phyloP scores from a whole-genome alignment of 37 sponge, comb jelly and placozoan genomes.

The Mnemiopsis leidyi region DNA sequence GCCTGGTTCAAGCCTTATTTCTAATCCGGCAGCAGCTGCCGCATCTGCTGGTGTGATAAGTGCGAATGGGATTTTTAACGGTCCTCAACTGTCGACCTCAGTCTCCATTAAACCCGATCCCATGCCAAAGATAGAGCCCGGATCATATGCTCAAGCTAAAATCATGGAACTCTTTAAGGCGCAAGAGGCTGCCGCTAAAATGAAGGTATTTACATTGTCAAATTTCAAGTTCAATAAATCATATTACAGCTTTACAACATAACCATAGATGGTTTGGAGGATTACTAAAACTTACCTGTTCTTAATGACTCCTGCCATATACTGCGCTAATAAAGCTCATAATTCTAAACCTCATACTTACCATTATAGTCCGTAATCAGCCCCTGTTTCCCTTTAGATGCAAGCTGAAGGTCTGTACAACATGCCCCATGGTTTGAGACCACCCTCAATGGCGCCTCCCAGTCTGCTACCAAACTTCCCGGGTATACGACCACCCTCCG shows the following conservation, averaged over 20 bases:
- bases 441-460: conserved; percentile 20
- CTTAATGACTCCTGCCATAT: too few species aligned
- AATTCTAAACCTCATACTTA: too few species aligned
- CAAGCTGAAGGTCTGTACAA: conserved; percentile 50
- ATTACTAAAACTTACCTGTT: too few species aligned
- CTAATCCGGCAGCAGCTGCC: not conserved
- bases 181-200: conserved; percentile 53
- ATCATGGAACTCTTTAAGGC: conserved; percentile 25
- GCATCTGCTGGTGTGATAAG: not conserved
- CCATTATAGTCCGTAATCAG: too few species aligned
- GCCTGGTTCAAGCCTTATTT: not conserved
- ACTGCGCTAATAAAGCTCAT: too few species aligned
- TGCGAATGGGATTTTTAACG: not conserved
- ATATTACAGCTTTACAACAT: too few species aligned
- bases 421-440: conserved; percentile 40
- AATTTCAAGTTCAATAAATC: too few species aligned
- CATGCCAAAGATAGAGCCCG: conserved; percentile 14
- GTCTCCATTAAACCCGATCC: not conserved
- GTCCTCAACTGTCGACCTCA: not conserved
- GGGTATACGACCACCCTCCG: not conserved
- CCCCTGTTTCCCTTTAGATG: too few species aligned
- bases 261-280: too few species aligned
- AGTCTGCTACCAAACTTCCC: conserved; percentile 25
- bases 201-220: too few species aligned
- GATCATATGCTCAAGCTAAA: conserved; percentile 10